Evolutionary conservation across 2,888 invertebrate species (phyloP).

Genomic region (Muscina levida): DNA sequence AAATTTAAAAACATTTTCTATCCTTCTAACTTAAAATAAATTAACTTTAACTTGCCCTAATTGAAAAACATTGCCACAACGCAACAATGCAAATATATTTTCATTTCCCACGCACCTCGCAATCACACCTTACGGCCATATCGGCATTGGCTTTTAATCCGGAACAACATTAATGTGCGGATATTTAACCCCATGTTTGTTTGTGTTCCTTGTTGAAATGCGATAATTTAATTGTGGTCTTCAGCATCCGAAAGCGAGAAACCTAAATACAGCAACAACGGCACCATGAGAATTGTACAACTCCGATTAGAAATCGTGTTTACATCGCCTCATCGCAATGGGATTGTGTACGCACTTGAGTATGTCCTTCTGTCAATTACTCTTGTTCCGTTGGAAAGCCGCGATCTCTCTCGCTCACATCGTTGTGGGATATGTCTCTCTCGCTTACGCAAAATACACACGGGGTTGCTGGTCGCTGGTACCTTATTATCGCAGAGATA

Average conservation of each 20-base stretch:
- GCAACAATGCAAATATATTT: conserved; percentile 52
- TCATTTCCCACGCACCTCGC: conserved; percentile 60
- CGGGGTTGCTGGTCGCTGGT: conserved; percentile 27
- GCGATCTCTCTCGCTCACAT: conserved; percentile 54
- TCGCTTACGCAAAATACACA: conserved; percentile 35
- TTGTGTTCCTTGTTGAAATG: conserved; percentile 73
- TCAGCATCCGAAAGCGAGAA: conserved; percentile 61
- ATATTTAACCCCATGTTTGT: conserved; percentile 50
- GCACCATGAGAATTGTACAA: conserved; percentile 30
- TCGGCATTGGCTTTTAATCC: conserved; percentile 3
- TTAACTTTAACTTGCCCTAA: too few relatives aligned
- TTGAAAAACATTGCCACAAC: too few relatives aligned
- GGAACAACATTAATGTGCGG: background rate
- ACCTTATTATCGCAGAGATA: conserved; percentile 55
- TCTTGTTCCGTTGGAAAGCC: conserved; percentile 13
- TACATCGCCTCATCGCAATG: conserved; percentile 79
- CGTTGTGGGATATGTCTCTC: conserved; percentile 1
- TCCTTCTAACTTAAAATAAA: too few relatives aligned
- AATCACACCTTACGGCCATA: conserved; percentile 20
- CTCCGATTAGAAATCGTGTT: conserved; percentile 76
- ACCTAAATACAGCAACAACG: background rate
- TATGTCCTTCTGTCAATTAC: conserved; percentile 72
- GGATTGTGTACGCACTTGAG: conserved; percentile 78
- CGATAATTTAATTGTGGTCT: conserved; percentile 79
- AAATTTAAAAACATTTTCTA: too few relatives aligned